A percentile compares a stretch with the other conserved stretches of the same genome.
These are phyloP conservation scores for Pangasius sanitwongsei DNA, from an alignment of 2,797 vertebrate species.

Conservation along the genomic window DNA sequence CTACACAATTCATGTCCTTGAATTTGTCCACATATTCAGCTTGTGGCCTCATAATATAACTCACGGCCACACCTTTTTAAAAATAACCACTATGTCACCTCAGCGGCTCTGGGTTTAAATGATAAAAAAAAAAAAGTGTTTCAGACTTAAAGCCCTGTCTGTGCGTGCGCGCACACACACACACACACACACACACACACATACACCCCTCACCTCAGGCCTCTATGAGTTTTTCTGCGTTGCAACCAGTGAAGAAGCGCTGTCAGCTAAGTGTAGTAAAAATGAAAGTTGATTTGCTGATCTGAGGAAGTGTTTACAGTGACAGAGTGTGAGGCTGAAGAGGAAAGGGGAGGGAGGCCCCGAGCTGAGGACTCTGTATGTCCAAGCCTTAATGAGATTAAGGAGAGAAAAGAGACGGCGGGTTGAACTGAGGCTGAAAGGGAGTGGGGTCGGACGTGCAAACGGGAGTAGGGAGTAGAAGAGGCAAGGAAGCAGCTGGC, in stretches of 20 bases:
- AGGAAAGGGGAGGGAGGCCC: neutral
- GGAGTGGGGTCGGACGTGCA: neutral
- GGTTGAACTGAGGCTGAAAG: slow-evolving; percentile 17
- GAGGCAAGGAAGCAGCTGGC: slow-evolving; percentile 35
- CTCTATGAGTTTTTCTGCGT: neutral
- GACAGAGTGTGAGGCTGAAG: neutral
- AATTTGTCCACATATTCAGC: neutral
- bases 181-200: neutral
- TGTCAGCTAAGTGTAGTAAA: neutral
- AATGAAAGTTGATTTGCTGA: slow-evolving; percentile 21
- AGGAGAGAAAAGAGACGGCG: slow-evolving; percentile 12
- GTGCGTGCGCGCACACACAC: neutral
- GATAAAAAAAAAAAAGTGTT: neutral
- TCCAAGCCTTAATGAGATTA: slow-evolving; percentile 51
- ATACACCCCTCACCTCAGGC: neutral
- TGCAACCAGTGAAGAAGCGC: neutral
- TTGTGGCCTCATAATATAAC: neutral
- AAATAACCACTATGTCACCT: neutral
- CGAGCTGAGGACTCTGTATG: slow-evolving; percentile 23
- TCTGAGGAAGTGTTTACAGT: slow-evolving; percentile 19
- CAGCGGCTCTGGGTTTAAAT: slow-evolving; percentile 10
- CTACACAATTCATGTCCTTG: neutral
- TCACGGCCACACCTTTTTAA: neutral
- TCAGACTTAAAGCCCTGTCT: neutral
- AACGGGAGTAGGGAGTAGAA: slow-evolving; percentile 7